Evolutionary conservation across 2,888 invertebrate genomes (phyloP).

Genomic region (Cosmia trapezina): DNA sequence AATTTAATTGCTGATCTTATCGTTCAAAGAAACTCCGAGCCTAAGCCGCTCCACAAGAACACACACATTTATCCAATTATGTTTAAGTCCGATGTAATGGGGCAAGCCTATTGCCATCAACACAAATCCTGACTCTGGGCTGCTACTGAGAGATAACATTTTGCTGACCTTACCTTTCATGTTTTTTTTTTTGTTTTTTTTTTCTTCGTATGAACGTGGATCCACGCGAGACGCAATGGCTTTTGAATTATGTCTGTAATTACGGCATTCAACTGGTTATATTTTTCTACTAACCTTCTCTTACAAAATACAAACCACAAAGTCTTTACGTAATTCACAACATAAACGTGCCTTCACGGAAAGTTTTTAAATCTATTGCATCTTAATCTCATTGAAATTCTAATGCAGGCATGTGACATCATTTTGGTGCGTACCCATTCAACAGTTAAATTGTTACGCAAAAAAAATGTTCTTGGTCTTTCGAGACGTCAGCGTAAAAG

Average conservation of each 20-base stretch:
- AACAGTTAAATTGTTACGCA: not conserved
- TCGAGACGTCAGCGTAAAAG: not conserved
- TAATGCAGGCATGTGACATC: slow-evolving; percentile 17
- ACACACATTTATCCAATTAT: not conserved
- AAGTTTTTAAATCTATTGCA: slow-evolving; percentile 22
- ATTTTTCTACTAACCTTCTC: not conserved
- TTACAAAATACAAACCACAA: slow-evolving; percentile 2
- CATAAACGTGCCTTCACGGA: slow-evolving; percentile 31
- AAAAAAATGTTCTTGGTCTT: slow-evolving; percentile 4
- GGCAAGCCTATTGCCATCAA: not conserved
- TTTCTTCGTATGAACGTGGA: too few relatives aligned
- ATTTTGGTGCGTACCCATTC: slow-evolving; percentile 11
- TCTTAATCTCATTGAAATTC: slow-evolving; percentile 37
- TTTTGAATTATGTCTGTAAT: too few relatives aligned
- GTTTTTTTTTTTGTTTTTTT: too few relatives aligned
- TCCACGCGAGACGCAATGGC: too few relatives aligned
- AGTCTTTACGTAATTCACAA: slow-evolving; percentile 38
- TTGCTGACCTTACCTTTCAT: too few relatives aligned
- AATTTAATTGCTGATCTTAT: too few relatives aligned
- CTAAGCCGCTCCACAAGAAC: not conserved
- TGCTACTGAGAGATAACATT: not conserved
- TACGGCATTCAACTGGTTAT: too few relatives aligned
- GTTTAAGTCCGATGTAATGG: not conserved
- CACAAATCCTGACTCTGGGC: not conserved
- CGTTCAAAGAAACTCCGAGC: too few relatives aligned